Percentiles rank a stretch among this genome's conserved stretches.
Evolutionary conservation across 2,888 invertebrate genomes (phyloP).

Genomic region (Pachliopta kotzebuea): DNA sequence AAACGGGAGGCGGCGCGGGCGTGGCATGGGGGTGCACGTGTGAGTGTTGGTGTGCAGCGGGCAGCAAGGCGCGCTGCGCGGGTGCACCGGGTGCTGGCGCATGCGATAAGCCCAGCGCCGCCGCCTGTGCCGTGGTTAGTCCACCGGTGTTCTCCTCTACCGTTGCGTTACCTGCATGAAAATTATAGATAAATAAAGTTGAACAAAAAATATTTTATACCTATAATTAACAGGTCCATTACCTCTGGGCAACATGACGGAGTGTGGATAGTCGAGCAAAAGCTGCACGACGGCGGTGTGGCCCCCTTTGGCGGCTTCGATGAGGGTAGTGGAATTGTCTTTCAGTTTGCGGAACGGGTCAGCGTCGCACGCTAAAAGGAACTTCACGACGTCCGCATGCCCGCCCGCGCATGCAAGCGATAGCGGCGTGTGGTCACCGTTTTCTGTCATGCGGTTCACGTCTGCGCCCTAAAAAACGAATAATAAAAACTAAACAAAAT

Average conservation of each 20-base stretch:
- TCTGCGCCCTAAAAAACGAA: constrained; percentile 61
- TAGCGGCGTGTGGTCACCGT: constrained; percentile 98
- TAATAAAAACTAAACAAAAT: background rate
- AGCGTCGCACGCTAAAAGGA: constrained; percentile 93
- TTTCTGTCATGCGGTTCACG: constrained; percentile 87
- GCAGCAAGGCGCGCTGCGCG: constrained; percentile 53
- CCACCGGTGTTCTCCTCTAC: constrained; percentile 43
- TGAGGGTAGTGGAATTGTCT: constrained; percentile 99
- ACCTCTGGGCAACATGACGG: constrained; percentile 85
- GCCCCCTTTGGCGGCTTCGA: constrained; percentile 98
- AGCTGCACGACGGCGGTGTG: constrained; percentile 97
- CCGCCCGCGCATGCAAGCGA: constrained; percentile 98
- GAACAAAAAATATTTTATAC: background rate
- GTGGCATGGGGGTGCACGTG: constrained; percentile 52
- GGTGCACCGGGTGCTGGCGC: constrained; percentile 60
- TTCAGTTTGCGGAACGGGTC: constrained; percentile 98
- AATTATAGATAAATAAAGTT: background rate
- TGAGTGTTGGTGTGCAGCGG: constrained; percentile 47
- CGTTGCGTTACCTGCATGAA: constrained; percentile 24
- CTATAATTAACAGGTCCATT: constrained; percentile 38
- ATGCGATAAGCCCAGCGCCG: constrained; percentile 66
- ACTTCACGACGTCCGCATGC: constrained; percentile 95
- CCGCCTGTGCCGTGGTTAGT: constrained; percentile 68
- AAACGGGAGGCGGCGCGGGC: constrained; percentile 63
- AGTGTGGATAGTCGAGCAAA: constrained; percentile 95